Evolutionary conservation across 2,113 vertebrate genomes (phyloP), one percentile per base, ranked within the genome.

Genomic region (Pelvicachromis taeniatus): DNA sequence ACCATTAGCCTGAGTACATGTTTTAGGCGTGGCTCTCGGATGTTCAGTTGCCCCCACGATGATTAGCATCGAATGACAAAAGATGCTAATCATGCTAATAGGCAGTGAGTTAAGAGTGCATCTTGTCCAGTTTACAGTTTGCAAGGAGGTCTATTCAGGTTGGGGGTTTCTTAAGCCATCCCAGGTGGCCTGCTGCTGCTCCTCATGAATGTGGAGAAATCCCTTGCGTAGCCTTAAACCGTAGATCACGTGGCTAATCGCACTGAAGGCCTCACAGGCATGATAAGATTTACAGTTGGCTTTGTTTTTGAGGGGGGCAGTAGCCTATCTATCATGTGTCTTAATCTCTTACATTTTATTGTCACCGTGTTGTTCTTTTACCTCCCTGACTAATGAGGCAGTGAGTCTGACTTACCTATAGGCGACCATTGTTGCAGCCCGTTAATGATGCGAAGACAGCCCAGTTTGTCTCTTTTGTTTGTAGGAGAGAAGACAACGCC

Each of bases 61-160:
- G 63, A 87, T 92, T 94, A 90, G 50, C 77, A 92, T 89, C 88
- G 84, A 93, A 96, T 95, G 92, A 95, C 94, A 96, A 95, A 93
- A 87, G 95, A n/a, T n/a, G n/a, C n/a, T n/a, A n/a, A n/a, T n/a
- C n/a, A n/a, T n/a, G n/a, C n/a, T n/a, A n/a, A n/a, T n/a, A n/a
- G n/a, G 86, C 78, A 85, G 78, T 88, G 86, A 81, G 81, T 91
- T 88, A 85, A 91, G 93, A 85, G 84, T 81, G 80, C 83, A 87
- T 89, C 87, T 92, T 86, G 89, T 94, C 77, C 78, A 45, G 88
- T 92, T 91, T 91, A 92, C 78, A 52, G 61, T 86, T 84, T 45
- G 86, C 81, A 82, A 10, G 79, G 84, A 87, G 88, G 70, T 75
- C 86, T 87, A 77, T 90, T 91, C 58, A 90, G 84, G 45, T 81